Conservation (phyloP, 1,140 invertebrate genomes). For the Agrypnia vestita region DNA sequence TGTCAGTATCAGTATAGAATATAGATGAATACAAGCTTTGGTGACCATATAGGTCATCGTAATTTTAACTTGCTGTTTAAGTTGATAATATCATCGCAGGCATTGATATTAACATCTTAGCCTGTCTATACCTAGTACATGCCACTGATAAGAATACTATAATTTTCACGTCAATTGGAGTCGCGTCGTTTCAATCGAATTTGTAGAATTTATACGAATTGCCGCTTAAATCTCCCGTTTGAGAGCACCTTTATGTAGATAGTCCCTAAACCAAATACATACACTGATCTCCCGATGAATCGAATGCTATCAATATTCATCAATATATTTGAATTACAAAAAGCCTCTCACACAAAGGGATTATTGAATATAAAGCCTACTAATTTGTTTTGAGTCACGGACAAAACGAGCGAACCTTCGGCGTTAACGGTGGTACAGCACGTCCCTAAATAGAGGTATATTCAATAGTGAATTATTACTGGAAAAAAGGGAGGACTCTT, state of each 20-base stretch:
- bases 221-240: no score
- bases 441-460: neutral
- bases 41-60: no score
- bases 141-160: neutral
- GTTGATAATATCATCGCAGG: no score
- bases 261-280: no score
- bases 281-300: neutral
- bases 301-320: constrained; percentile 13
- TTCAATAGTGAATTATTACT: neutral
- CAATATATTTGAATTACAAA: constrained; percentile 23
- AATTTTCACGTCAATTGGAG: neutral
- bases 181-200: no score
- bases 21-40: no score
- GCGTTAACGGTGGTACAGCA: neutral
- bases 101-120: no score
- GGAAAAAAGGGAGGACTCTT: neutral
- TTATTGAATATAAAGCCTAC: constrained; percentile 8
- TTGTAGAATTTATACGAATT: no score
- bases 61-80: no score
- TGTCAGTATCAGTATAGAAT: neutral
- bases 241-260: no score
- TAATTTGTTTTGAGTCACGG: constrained; percentile 27
- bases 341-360: constrained; percentile 13
- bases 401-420: neutral
- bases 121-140: no score